A percentile compares a stretch with the other conserved stretches of the same genome.
These are phyloP conservation scores for Slavum lentiscoides DNA, from an alignment of 2,888 invertebrate species.

Conservation along the genomic window DNA sequence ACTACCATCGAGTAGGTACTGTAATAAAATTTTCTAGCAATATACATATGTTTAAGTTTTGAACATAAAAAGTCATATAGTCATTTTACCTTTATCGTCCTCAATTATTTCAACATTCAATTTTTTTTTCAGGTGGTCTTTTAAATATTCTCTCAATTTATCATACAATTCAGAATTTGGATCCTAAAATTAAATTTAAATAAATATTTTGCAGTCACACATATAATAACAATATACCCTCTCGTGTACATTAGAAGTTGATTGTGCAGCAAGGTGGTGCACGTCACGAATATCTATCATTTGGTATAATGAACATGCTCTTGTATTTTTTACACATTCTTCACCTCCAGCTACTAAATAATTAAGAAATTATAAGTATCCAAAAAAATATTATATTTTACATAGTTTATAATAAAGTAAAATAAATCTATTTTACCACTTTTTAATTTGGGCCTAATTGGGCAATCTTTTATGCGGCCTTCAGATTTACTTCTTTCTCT, in stretches of 20 bases:
- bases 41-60: too few relatives aligned
- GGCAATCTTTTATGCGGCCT: constrained; percentile 56
- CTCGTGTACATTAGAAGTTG: constrained; percentile 42
- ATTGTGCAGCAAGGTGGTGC: constrained; percentile 37
- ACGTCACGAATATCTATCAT: constrained; percentile 47
- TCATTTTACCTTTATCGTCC: constrained; percentile 33
- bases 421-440: constrained; percentile 16
- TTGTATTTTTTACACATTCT: constrained; percentile 47
- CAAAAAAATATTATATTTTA: not conserved
- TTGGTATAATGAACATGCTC: constrained; percentile 48
- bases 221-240: not conserved
- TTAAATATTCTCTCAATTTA: constrained; percentile 46
- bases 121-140: constrained; percentile 50
- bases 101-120: constrained; percentile 35
- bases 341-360: not conserved
- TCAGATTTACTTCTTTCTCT: constrained; percentile 57
- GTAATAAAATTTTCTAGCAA: too few relatives aligned
- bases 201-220: not conserved
- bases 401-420: not conserved
- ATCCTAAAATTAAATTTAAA: constrained; percentile 18
- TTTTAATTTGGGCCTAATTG: constrained; percentile 50
- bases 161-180: constrained; percentile 38
- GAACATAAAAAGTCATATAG: too few relatives aligned
- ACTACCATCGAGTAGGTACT: too few relatives aligned
- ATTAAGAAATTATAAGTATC: not conserved